A percentile compares a stretch with the other conserved stretches of the same genome.
These are phyloP conservation scores for Phylloscopus trochiloides DNA, from an alignment of 2,113 vertebrate species.

Conservation along the genomic window DNA sequence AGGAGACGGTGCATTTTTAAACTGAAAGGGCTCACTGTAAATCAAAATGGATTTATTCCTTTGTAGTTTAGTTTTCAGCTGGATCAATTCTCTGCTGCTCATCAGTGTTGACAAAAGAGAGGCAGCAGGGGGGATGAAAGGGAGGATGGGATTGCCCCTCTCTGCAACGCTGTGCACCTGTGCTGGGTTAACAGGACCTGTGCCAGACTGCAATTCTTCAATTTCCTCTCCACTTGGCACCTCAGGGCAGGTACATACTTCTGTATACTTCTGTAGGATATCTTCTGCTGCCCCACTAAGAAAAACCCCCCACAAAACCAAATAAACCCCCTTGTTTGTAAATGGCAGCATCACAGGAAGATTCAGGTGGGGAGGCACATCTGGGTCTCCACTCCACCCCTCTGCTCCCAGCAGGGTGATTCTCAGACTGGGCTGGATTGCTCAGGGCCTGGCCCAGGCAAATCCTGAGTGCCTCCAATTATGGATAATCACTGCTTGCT, in stretches of 20 bases:
- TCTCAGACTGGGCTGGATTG: neutral
- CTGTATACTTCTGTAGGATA: neutral
- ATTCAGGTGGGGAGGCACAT: neutral
- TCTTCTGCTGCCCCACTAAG: neutral
- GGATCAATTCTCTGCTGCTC: neutral
- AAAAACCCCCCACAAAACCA: accelerated
- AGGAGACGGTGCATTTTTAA: neutral
- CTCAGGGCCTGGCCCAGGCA: neutral
- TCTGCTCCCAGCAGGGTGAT: neutral
- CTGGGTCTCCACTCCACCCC: neutral
- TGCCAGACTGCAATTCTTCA: neutral
- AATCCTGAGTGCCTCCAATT: neutral
- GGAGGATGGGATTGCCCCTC: neutral
- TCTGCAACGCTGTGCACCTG: neutral
- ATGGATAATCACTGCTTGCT: neutral
- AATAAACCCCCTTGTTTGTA: neutral
- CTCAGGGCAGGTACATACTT: neutral
- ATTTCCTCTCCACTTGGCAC: neutral
- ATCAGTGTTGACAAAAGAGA: conserved; percentile 19
- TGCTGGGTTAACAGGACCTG: neutral
- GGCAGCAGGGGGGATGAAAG: neutral
- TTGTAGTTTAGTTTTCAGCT: neutral
- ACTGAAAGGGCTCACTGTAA: neutral
- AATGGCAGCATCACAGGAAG: neutral
- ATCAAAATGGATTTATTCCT: conserved; percentile 29